Conservation (phyloP, 2,113 vertebrate species). For the Azemiops feae region DNA sequence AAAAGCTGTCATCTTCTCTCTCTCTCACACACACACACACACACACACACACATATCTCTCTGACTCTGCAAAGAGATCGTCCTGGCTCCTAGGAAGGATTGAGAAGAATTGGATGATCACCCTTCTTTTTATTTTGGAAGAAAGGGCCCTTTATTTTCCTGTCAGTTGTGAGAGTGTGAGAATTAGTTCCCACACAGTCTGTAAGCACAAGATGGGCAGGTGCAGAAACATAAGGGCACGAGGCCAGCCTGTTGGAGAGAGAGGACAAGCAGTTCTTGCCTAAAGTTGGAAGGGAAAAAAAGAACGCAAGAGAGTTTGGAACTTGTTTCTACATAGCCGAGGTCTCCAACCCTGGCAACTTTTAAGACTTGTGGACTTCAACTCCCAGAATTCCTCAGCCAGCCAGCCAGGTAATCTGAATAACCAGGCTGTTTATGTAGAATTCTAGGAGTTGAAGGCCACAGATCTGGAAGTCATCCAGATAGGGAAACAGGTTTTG, state of each 20-base stretch:
- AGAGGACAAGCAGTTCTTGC: background rate
- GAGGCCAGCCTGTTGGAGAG: background rate
- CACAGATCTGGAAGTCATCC: background rate
- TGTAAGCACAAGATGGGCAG: background rate
- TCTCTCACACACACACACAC: no score
- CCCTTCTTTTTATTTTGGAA: background rate
- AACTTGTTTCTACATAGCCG: background rate
- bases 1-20: no score
- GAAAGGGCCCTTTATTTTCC: background rate
- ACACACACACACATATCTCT: no score
- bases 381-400: background rate
- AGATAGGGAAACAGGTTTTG: no score
- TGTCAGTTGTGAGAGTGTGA: background rate
- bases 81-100: background rate
- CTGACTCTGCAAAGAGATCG: background rate
- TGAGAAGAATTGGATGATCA: background rate
- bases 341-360: background rate
- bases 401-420: no score
- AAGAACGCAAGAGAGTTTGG: background rate
- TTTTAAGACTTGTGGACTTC: background rate
- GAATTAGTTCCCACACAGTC: background rate
- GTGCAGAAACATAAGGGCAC: background rate
- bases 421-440: no score
- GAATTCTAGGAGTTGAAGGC: background rate
- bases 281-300: background rate